Evolutionary conservation across 2,888 invertebrate genomes (phyloP).

Genomic region (Rhimphoctona megacephalus): DNA sequence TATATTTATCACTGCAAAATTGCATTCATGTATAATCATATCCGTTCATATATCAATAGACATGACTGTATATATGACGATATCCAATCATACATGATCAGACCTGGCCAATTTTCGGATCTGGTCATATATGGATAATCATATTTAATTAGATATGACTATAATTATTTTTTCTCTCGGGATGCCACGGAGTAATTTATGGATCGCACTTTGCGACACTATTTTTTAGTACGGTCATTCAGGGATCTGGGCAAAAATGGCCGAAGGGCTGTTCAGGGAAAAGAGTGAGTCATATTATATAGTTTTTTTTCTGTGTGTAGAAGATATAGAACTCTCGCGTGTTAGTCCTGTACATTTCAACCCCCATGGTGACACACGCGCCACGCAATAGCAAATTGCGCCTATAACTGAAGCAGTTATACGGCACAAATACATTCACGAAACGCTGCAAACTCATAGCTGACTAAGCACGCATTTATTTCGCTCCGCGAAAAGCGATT

Average conservation of each 20-base stretch:
- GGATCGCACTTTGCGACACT: slow-evolving; percentile 4
- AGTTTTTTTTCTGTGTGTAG: slow-evolving; percentile 6
- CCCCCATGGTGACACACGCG: slow-evolving; percentile 72
- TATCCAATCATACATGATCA: no score
- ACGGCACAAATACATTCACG: slow-evolving; percentile 3
- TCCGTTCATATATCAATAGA: no score
- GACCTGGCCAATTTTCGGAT: no score
- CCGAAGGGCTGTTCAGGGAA: slow-evolving; percentile 56
- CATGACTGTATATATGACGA: no score
- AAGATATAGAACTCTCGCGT: slow-evolving; percentile 69
- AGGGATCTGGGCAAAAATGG: slow-evolving; percentile 31
- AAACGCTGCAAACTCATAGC: slow-evolving; percentile 47
- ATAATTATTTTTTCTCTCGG: no score
- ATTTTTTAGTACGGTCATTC: slow-evolving; percentile 37
- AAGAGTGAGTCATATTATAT: slow-evolving; percentile 74
- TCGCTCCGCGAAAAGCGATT: slow-evolving; percentile 49
- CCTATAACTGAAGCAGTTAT: slow-evolving; percentile 55
- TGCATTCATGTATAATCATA: no score
- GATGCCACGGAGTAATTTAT: slow-evolving; percentile 35
- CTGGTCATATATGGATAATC: no score
- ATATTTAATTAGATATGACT: no score
- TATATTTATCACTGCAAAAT: no score
- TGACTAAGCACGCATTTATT: slow-evolving; percentile 64
- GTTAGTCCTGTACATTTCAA: slow-evolving; percentile 71
- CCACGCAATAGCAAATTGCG: slow-evolving; percentile 66